Evolutionary conservation across 2,113 vertebrate species (phyloP).

Genomic region (Patagioenas fasciata): DNA sequence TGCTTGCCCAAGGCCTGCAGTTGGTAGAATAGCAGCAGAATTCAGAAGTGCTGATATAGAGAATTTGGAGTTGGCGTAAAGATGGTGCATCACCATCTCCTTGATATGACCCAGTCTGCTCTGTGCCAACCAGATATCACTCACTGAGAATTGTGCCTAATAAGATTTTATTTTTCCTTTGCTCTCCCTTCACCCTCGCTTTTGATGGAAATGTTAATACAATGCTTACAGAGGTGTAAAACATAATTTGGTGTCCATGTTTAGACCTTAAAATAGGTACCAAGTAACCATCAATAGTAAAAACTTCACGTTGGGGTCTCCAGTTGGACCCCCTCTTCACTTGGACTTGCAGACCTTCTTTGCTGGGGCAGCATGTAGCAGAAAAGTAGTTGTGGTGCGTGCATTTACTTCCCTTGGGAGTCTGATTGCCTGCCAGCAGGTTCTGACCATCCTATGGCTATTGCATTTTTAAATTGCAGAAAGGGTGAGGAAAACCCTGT

Average conservation of each 20-base stretch:
- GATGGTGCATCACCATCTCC: conserved; percentile 22
- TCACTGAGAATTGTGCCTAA: neutral
- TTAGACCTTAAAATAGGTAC: neutral
- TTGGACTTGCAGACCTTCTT: neutral
- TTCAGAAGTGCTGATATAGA: conserved; percentile 46
- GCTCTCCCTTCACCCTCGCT: neutral
- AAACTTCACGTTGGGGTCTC: neutral
- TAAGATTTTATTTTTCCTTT: neutral
- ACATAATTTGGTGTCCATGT: neutral
- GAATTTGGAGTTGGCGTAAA: neutral
- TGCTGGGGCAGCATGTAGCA: neutral
- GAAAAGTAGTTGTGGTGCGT: neutral
- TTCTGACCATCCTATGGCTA: neutral
- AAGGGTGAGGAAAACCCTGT: neutral
- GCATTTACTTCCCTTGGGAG: neutral
- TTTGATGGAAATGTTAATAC: neutral
- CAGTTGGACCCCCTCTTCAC: neutral
- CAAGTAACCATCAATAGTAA: neutral
- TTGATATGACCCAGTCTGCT: conserved; percentile 23
- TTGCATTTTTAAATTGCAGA: neutral
- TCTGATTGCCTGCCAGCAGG: neutral
- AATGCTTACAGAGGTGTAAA: neutral
- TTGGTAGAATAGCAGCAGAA: conserved; percentile 34
- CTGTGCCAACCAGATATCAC: conserved; percentile 7
- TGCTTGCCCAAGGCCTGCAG: conserved; percentile 15